phyloP scores from a whole-genome alignment of 2,888 invertebrate species.

The Camptogramma bilineatum region DNA sequence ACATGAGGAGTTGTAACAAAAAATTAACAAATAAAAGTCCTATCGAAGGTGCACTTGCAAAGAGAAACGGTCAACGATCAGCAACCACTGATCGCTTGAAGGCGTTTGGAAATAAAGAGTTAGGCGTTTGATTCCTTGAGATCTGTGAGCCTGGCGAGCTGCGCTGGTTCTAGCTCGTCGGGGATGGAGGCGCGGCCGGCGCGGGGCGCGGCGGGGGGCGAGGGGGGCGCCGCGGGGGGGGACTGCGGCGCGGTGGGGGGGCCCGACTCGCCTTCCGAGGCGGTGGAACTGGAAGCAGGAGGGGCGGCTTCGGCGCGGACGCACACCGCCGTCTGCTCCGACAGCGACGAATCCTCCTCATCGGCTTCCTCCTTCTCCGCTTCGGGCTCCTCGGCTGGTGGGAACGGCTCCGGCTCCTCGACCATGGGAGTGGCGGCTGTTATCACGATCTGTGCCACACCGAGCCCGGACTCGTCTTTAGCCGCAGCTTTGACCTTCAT shows the following conservation, averaged over 20 bases:
- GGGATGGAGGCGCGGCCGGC: slow-evolving; percentile 94
- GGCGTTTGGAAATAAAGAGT: slow-evolving; percentile 42
- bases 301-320: slow-evolving; percentile 81
- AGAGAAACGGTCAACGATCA: slow-evolving; percentile 61
- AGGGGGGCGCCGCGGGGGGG: slow-evolving; percentile 81
- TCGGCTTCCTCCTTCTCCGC: slow-evolving; percentile 62
- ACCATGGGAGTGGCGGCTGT: slow-evolving; percentile 97
- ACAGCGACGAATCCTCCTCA: slow-evolving; percentile 79
- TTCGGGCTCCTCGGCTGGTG: slow-evolving; percentile 76
- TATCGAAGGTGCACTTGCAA: slow-evolving; percentile 22
- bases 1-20: neutral
- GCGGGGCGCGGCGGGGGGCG: slow-evolving; percentile 89
- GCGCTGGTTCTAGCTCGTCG: slow-evolving; percentile 95
- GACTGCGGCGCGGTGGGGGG: slow-evolving; percentile 81
- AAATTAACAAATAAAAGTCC: neutral
- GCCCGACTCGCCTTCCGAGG: slow-evolving; percentile 88
- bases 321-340: slow-evolving; percentile 80
- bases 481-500: slow-evolving; percentile 70
- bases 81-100: slow-evolving; percentile 35
- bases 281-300: slow-evolving; percentile 87
- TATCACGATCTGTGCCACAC: slow-evolving; percentile 95
- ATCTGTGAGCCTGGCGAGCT: slow-evolving; percentile 94
- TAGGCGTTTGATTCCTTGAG: slow-evolving; percentile 97
- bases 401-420: slow-evolving; percentile 94
- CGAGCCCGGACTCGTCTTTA: slow-evolving; percentile 87